Base-by-base conservation (phyloP, 2,797 vertebrate genomes). In the Aselliscus stoliczkanus region DNA sequence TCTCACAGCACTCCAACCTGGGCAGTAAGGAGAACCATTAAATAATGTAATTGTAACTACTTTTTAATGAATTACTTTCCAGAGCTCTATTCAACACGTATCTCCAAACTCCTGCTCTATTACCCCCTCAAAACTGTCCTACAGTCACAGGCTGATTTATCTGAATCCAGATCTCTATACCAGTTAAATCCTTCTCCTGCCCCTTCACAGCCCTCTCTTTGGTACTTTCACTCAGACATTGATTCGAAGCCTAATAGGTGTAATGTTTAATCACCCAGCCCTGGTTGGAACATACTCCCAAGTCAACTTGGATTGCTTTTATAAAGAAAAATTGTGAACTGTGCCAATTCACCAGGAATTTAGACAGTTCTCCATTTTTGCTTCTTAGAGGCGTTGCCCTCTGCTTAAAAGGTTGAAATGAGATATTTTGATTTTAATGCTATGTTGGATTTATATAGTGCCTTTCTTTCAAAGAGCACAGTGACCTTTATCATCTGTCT, bases 401-500 rank as follows among this genome's bases (percentile, higher is more conserved):
- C 62, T 90, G 11, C 50, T 93, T 87, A 56, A 79, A 94, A 93
- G 75, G 79, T 39, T 77, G 76, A 92, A 92, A 90, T 42, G 70
- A 83, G 65, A 54, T 76, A 81, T n/a, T 90, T 83, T 4, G 1
- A 65, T 64, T 85, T 58, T 56, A 81, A 42, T 82, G 60, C 47
- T 70, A 15, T 25, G 23, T 73, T 67, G 69, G 56, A 76, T 88
- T 96, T 93, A 62, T 64, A 77, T 1, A 80, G 34, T 37, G 10
- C 67, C 62, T 4, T 67, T 91, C 76, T 89, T 86, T 93, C 72
- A 91, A 85, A 96, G 79, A 89, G 29, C 65, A 29, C 5, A 25
- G 83, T 94, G 94, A 96, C 96, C 95, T 96, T 96, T 95, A 44
- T 77, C 42, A 69, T 81, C 44, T 62, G 25, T 87, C 56, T 67